Percentiles rank a stretch among this genome's conserved stretches.
phyloP scores from a whole-genome alignment of 2,888 invertebrate genomes.

The Fissipunctia ypsillon region DNA sequence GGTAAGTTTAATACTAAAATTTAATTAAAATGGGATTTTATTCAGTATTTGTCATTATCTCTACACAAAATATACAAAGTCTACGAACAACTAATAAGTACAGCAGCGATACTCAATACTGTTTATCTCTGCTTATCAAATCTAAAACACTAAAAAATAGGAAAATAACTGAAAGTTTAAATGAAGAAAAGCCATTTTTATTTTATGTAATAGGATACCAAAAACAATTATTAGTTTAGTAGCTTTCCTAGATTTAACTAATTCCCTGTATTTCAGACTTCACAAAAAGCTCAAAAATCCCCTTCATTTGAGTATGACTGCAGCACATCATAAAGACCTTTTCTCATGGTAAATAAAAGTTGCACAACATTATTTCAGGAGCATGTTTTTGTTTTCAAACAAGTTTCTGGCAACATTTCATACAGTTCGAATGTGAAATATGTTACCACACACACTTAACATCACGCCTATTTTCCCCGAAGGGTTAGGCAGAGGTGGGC shows the following conservation, averaged over 20 bases:
- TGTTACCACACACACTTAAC: background rate
- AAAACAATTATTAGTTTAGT: background rate
- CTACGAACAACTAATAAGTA: background rate
- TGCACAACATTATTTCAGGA: background rate
- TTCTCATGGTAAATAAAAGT: constrained; percentile 4
- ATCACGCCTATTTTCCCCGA: background rate
- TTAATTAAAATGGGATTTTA: background rate
- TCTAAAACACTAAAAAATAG: rapidly evolving
- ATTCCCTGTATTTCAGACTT: background rate
- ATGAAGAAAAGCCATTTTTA: background rate
- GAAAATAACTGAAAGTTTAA: background rate
- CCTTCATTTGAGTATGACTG: background rate
- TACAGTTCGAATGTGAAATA: background rate
- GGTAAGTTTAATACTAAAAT: background rate
- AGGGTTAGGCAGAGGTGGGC: background rate
- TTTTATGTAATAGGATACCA: background rate
- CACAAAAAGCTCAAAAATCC: background rate
- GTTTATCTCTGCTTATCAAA: background rate
- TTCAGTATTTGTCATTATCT: background rate
- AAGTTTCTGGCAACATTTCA: background rate
- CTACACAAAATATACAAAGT: background rate
- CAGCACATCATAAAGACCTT: background rate
- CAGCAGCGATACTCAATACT: constrained; percentile 8
- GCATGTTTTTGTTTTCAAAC: background rate
- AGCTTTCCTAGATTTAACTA: background rate